phyloP scores from a whole-genome alignment of 2,888 invertebrate species.

The Caenorhabditis sinica region DNA sequence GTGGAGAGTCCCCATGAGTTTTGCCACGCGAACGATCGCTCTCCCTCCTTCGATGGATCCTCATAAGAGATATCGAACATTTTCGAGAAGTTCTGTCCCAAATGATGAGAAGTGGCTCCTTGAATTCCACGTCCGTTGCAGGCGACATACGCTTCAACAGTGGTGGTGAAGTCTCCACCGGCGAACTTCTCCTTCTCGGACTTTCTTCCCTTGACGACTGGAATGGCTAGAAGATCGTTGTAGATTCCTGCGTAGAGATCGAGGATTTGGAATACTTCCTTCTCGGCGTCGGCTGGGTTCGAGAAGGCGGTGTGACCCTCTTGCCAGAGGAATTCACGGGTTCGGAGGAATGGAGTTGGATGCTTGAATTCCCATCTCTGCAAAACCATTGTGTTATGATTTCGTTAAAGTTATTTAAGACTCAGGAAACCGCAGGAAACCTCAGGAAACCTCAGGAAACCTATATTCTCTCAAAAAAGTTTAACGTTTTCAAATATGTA shows the following conservation, averaged over 20 bases:
- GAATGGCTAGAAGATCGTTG: constrained; percentile 93
- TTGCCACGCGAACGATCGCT: constrained; percentile 89
- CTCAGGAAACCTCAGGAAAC: too few relatives aligned
- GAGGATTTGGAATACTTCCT: constrained; percentile 89
- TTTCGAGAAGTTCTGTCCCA: constrained; percentile 99
- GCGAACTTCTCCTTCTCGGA: constrained; percentile 92
- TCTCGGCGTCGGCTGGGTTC: constrained; percentile 90
- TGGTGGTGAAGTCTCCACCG: constrained; percentile 96
- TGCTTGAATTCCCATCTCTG: constrained; percentile 99
- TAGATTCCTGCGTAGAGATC: constrained; percentile 94
- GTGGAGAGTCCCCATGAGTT: constrained; percentile 99
- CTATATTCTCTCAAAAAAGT: too few relatives aligned
- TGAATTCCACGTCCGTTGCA: constrained; percentile 84
- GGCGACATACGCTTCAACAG: constrained; percentile 94
- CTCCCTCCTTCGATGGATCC: constrained; percentile 88
- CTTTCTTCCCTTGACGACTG: constrained; percentile 90
- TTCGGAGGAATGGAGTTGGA: constrained; percentile 97
- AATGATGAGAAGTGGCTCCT: constrained; percentile 97
- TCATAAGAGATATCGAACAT: constrained; percentile 99
- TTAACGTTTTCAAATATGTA: too few relatives aligned
- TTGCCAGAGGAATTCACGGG: constrained; percentile 99
- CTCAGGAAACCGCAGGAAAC: too few relatives aligned
- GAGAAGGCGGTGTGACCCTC: constrained; percentile 98
- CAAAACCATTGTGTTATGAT: too few relatives aligned
- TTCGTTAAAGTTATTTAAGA: too few relatives aligned